Percentiles rank a stretch among this genome's conserved stretches.
phyloP scores from a whole-genome alignment of 1,140 invertebrate genomes.

The Drosophila melanica region DNA sequence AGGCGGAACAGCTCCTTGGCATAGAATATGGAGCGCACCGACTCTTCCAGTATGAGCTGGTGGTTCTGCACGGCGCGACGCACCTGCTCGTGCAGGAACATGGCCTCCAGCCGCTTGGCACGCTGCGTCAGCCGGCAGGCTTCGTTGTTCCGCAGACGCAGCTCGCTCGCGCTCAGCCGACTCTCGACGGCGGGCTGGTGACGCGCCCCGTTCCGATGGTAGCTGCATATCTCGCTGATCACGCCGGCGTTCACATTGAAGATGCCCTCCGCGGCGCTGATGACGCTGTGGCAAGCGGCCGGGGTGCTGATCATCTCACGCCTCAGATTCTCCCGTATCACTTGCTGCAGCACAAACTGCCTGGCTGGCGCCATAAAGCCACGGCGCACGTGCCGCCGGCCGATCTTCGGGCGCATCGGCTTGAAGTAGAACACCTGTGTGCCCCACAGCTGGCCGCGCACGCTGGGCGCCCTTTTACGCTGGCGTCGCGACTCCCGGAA shows the following conservation, averaged over 20 bases:
- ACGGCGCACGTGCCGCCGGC: conserved; percentile 33
- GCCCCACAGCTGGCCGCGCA: conserved; percentile 41
- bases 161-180: conserved; percentile 32
- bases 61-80: conserved; percentile 52
- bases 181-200: conserved; percentile 42
- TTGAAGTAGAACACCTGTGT: conserved; percentile 50
- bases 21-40: conserved; percentile 70
- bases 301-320: conserved; percentile 37
- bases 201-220: conserved; percentile 48
- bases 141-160: conserved; percentile 36
- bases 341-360: conserved; percentile 11
- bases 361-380: conserved; percentile 49
- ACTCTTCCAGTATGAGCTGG: conserved; percentile 67
- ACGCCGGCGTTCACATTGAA: conserved; percentile 46
- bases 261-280: conserved; percentile 54
- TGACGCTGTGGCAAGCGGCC: conserved; percentile 34
- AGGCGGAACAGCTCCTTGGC: conserved; percentile 68
- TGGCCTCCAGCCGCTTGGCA: conserved; percentile 61
- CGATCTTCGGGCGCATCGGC: conserved; percentile 51
- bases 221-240: conserved; percentile 51
- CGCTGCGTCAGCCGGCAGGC: conserved; percentile 54
- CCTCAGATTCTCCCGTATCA: conserved; percentile 54
- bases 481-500: conserved; percentile 40
- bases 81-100: conserved; percentile 64
- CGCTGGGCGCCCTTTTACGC: conserved; percentile 30